These are phyloP conservation scores for Parauchenoglanis ngamensis DNA, from an alignment of 2,797 vertebrate species.

Conservation along the genomic window DNA sequence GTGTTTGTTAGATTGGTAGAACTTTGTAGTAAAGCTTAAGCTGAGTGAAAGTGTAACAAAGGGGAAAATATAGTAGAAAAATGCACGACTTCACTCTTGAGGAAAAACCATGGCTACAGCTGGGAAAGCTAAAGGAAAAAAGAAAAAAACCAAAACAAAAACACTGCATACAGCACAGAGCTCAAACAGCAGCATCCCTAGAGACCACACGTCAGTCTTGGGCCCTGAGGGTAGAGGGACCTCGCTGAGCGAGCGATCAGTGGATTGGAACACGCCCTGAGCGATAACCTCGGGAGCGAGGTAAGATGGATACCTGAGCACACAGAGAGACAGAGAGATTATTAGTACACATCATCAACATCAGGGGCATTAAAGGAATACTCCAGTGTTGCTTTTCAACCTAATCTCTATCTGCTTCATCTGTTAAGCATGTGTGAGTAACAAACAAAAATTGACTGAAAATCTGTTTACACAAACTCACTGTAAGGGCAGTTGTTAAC, in stretches of 20 bases:
- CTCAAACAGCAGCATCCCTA: slow-evolving; percentile 93
- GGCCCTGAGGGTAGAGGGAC: slow-evolving; percentile 87
- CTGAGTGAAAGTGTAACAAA: not conserved
- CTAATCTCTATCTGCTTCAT: not conserved
- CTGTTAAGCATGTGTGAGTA: not conserved
- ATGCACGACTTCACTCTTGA: not conserved
- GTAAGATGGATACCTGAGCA: slow-evolving; percentile 89
- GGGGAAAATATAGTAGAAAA: not conserved
- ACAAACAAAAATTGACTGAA: not conserved
- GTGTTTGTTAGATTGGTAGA: not conserved
- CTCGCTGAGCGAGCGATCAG: slow-evolving; percentile 79
- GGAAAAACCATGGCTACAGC: not conserved
- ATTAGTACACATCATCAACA: not conserved
- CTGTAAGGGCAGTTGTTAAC: not conserved
- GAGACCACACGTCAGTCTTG: slow-evolving; percentile 94
- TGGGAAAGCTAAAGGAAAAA: not conserved
- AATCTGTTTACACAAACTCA: not conserved
- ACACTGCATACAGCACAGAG: slow-evolving; percentile 89
- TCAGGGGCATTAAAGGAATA: not conserved
- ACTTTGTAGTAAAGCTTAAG: not conserved
- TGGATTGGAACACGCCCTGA: slow-evolving; percentile 83
- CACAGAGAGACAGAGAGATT: not conserved
- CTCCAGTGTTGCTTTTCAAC: too few relatives aligned
- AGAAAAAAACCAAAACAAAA: not conserved
- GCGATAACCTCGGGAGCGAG: slow-evolving; percentile 95